Evolutionary conservation across 2,113 vertebrate genomes (phyloP).

Genomic region (Brachypodius melanocephalos): DNA sequence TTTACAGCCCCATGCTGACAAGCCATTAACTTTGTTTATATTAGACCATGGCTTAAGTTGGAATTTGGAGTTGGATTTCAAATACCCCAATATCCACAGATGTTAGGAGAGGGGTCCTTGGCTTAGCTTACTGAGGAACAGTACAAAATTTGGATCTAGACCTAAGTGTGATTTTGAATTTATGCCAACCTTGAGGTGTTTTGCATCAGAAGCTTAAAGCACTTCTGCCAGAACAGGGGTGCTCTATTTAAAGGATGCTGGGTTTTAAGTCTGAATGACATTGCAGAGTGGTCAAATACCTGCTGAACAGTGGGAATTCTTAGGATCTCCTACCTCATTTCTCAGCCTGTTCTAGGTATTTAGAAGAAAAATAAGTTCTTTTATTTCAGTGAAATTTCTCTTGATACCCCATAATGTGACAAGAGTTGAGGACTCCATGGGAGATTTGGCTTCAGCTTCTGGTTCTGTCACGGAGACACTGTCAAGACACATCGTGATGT

Average conservation of each 20-base stretch:
- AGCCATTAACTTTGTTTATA: conserved; percentile 63
- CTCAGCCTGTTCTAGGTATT: neutral
- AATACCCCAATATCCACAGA: conserved; percentile 51
- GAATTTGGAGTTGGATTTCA: conserved; percentile 61
- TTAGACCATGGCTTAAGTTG: conserved; percentile 29
- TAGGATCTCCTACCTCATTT: neutral
- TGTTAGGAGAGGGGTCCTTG: conserved; percentile 11
- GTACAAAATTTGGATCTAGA: conserved; percentile 9
- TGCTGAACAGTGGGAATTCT: neutral
- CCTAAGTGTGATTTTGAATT: conserved; percentile 23
- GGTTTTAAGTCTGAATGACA: neutral
- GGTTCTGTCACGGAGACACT: neutral
- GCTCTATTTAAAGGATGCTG: neutral
- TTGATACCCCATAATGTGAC: neutral
- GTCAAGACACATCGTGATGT: neutral
- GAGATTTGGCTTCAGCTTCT: neutral
- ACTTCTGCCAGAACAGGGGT: neutral
- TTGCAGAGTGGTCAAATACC: neutral
- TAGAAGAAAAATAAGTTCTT: neutral
- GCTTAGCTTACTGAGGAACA: neutral
- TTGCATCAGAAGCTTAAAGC: conserved; percentile 9
- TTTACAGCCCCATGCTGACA: conserved; percentile 60
- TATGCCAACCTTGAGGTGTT: neutral
- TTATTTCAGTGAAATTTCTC: neutral
- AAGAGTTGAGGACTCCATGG: neutral